These are phyloP conservation scores for Cervus canadensis DNA, from an alignment of 2,113 vertebrate species.

Conservation along the genomic window DNA sequence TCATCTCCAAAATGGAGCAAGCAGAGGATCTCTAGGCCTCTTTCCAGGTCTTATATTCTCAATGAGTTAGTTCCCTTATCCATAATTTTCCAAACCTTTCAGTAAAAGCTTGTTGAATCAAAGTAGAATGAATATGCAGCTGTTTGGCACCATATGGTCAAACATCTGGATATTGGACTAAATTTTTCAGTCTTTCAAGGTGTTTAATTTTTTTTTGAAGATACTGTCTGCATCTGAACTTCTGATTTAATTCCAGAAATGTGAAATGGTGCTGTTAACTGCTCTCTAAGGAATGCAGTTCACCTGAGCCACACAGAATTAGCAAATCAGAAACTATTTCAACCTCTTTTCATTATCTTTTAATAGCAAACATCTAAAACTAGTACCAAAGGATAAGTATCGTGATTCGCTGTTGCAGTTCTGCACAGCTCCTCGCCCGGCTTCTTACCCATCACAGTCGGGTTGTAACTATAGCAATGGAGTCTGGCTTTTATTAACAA, in stretches of 20 bases:
- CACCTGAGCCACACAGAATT: neutral
- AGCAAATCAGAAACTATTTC: neutral
- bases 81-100: conserved; percentile 33
- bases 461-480: neutral
- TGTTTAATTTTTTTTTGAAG: conserved; percentile 41
- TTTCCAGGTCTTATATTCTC: neutral
- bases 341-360: conserved; percentile 12
- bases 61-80: neutral
- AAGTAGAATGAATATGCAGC: conserved; percentile 56
- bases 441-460: neutral
- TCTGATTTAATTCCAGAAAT: conserved; percentile 30
- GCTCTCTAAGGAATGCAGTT: conserved; percentile 6
- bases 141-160: conserved; percentile 45
- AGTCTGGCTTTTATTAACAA: conserved; percentile 66
- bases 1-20: neutral
- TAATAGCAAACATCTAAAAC: neutral
- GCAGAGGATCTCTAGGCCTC: neutral
- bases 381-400: neutral
- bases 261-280: neutral
- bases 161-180: conserved; percentile 50
- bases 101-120: conserved; percentile 13
- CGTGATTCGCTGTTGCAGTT: neutral
- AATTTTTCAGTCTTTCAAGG: conserved; percentile 42
- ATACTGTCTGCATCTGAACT: neutral
- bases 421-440: conserved; percentile 5